Base-by-base conservation (phyloP, 2,888 invertebrate genomes). In the Drosophila mettleri region DNA sequence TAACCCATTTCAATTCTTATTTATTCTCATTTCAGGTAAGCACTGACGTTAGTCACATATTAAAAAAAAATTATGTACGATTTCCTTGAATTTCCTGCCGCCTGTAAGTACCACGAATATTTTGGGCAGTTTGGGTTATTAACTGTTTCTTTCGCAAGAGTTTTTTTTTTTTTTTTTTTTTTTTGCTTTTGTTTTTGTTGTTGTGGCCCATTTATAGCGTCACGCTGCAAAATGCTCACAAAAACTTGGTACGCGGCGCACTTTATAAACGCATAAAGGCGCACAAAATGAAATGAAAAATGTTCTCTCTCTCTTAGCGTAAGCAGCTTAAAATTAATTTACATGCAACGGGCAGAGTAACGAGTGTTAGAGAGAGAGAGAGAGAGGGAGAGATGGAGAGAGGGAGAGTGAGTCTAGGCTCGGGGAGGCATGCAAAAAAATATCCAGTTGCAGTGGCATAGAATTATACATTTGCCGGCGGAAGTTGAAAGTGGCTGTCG, bases 281-380 rank as follows among this genome's bases (percentile, higher is more conserved):
- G 43, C 33, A 64, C 62, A 78, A 72, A 84, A 74, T 63, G 52
- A 71, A 89, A 81, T 78, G 61, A 80, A 80, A 88, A 83, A 87
- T 78, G 69, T 78, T 33, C 49, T 80, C 73, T 63, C 73, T 63
- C 69, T 74, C 62, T 52, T 62, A 58, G 68, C 88, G 86, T 88
- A 89, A 88, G 85, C 86, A 73, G 89, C 85, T 85, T 85, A 88
- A 85, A 85, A 89, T 86, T 83, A 89, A 89, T 88, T 85, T 80
- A 68, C 80, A 86, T 82, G 62, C 45, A 53, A 51, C 60, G 58
- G 55, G 45, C 34, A 39, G 22, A 22, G 48, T 29, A 22, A 7
- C 34, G 29, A 10, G 22, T 22, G 49, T 24, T 22, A 8, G 10
- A 12, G 18, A 14, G 14, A 10, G 18, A 3, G 3, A 2, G n/a